A percentile compares a stretch with the other conserved stretches of the same genome.
phyloP scores from a whole-genome alignment of 2,888 invertebrate genomes.

The Argyresthia albistria region DNA sequence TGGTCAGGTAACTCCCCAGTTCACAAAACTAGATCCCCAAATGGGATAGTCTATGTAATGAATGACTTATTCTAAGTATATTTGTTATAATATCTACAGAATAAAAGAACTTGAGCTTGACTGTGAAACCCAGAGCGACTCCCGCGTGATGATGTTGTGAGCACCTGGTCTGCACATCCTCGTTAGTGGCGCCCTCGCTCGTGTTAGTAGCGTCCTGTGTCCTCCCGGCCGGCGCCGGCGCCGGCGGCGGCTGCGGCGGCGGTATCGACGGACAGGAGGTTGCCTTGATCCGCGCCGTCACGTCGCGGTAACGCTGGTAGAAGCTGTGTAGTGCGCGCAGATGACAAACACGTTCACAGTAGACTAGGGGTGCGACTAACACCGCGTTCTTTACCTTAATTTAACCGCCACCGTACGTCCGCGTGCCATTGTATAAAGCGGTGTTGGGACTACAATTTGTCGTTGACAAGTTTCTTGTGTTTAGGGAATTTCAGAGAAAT shows the following conservation, averaged over 20 bases:
- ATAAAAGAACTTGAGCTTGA: no score
- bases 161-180: constrained; percentile 61
- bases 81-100: no score
- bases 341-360: neutral
- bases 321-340: constrained; percentile 73
- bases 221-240: constrained; percentile 30
- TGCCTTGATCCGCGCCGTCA: constrained; percentile 91
- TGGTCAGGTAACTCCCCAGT: no score
- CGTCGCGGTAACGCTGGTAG: constrained; percentile 90
- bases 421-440: no score
- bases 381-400: no score
- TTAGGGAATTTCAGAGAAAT: no score
- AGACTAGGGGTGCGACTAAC: neutral
- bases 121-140: constrained; percentile 3
- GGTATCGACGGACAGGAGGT: constrained; percentile 84
- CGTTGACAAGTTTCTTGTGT: no score
- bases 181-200: constrained; percentile 46
- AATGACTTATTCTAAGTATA: no score
- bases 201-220: constrained; percentile 43
- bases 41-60: no score
- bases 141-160: constrained; percentile 24
- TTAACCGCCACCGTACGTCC: no score
- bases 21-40: no score
- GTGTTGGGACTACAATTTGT: no score
- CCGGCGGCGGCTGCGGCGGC: constrained; percentile 65